Evolutionary conservation across 2,888 invertebrate species (phyloP), one percentile per base, ranked within the genome.

Genomic region (Bellardia bayeri): DNA sequence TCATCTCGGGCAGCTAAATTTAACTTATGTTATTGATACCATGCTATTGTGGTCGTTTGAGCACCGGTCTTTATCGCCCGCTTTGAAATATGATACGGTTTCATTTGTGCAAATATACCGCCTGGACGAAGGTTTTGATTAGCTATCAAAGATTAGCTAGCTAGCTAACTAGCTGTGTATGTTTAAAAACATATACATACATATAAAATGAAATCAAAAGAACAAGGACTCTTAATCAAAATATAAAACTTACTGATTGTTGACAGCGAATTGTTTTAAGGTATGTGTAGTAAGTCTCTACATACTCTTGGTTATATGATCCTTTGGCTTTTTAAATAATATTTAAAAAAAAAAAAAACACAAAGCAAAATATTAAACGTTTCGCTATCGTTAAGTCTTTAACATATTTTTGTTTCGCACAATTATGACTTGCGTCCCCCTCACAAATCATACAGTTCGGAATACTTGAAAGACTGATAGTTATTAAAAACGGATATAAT

Each of bases 41-140:
- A 87, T 79, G 82, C 85, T 75, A 87, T 87, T 87, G 87, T 85
- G 87, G 87, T 87, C 87, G 87, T 82, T 87, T 85, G 87, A 76
- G 81, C 87, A 87, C 87, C 87, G 87, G 87, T 87, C 87, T 87
- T 82, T 87, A 89, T 88, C 85, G 88, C 87, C 89, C 83, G 89
- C 88, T 81, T 87, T 88, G 89, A 83, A 89, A 89, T 88, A 66
- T 45, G 87, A 89, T 89, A 89, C 71, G 64, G 71, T 84, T 89
- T 82, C 87, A 79, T 83, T 37, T 85, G 82, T 83, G 85, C 86
- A 85, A 72, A 89, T 74, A 66, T 87, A 69, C 88, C 88, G 88
- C 86, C 89, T 87, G 87, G 87, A 85, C 87, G 81, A 85, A 87
- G 78, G 78, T 75, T 85, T 74, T 78, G 87, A 87, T 87, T 87